Percentiles rank a stretch among this genome's conserved stretches.
phyloP scores from a whole-genome alignment of 2,797 vertebrate genomes.

The Cynopterus sphinx region DNA sequence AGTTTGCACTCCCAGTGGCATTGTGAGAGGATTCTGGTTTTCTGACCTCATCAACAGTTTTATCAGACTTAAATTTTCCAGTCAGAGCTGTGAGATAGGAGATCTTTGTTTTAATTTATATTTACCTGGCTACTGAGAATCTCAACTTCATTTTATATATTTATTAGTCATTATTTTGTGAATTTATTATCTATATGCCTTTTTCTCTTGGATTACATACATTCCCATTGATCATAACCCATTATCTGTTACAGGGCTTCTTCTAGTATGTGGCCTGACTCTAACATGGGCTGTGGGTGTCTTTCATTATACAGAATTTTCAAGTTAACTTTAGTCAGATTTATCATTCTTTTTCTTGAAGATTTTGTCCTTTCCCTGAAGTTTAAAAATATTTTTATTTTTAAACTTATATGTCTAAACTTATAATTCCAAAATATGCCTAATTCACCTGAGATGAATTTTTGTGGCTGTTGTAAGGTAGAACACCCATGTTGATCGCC shows the following conservation, averaged over 20 bases:
- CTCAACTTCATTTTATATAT: background rate
- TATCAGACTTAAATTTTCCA: background rate
- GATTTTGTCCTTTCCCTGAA: background rate
- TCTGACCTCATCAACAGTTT: background rate
- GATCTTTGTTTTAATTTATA: background rate
- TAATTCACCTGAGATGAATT: background rate
- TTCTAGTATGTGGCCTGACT: background rate
- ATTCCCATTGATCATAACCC: background rate
- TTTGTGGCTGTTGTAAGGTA: background rate
- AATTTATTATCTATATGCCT: background rate
- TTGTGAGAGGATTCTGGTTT: background rate
- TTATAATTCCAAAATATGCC: background rate
- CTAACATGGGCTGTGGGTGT: background rate
- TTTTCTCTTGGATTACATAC: background rate
- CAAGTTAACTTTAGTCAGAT: background rate
- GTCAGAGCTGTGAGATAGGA: background rate
- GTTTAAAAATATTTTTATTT: background rate
- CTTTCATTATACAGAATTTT: constrained; percentile 5
- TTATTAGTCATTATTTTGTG: constrained; percentile 33
- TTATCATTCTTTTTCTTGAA: background rate
- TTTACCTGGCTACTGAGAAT: background rate
- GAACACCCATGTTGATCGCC: background rate
- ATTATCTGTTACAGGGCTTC: background rate
- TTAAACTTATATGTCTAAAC: constrained; percentile 3
- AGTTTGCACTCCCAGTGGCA: background rate